Percentiles rank a stretch among this genome's conserved stretches.
Evolutionary conservation across 2,797 vertebrate species (phyloP).

Genomic region (Megalops cyprinoides): DNA sequence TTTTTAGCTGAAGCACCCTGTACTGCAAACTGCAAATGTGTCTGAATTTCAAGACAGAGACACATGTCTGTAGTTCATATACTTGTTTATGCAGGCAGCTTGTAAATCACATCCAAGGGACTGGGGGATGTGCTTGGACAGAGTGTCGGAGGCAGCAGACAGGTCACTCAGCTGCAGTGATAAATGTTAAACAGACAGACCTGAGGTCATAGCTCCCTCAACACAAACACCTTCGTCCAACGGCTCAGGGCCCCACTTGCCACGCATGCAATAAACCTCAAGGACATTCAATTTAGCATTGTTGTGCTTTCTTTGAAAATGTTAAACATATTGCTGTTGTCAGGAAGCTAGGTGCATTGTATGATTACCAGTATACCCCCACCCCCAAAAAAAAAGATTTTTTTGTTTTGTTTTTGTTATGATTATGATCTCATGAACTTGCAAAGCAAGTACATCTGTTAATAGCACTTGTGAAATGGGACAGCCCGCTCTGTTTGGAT

Average conservation of each 20-base stretch:
- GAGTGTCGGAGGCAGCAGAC: slow-evolving; percentile 53
- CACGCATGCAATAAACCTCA: not conserved
- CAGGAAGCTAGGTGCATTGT: not conserved
- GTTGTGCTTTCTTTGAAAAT: no score
- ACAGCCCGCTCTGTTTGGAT: slow-evolving; percentile 36
- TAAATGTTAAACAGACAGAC: slow-evolving; percentile 48
- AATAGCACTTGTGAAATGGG: slow-evolving; percentile 33
- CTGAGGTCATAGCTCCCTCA: slow-evolving; percentile 4
- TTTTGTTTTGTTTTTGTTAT: not conserved
- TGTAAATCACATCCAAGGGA: slow-evolving; percentile 43
- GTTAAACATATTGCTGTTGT: not conserved
- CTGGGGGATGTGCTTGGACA: slow-evolving; percentile 38
- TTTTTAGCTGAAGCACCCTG: slow-evolving; percentile 9
- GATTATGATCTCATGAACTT: not conserved
- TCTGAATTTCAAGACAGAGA: not conserved
- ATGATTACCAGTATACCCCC: no score
- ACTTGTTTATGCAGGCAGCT: slow-evolving; percentile 44
- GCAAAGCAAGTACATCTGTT: not conserved
- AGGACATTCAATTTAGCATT: not conserved
- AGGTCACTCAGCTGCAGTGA: slow-evolving; percentile 28
- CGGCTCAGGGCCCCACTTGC: not conserved
- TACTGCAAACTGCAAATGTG: slow-evolving; percentile 26
- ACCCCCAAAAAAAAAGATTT: not conserved
- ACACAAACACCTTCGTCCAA: not conserved
- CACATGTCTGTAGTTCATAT: slow-evolving; percentile 23